Base-by-base conservation (phyloP, 2,888 invertebrate genomes). In the Ferdinandea cuprea region DNA sequence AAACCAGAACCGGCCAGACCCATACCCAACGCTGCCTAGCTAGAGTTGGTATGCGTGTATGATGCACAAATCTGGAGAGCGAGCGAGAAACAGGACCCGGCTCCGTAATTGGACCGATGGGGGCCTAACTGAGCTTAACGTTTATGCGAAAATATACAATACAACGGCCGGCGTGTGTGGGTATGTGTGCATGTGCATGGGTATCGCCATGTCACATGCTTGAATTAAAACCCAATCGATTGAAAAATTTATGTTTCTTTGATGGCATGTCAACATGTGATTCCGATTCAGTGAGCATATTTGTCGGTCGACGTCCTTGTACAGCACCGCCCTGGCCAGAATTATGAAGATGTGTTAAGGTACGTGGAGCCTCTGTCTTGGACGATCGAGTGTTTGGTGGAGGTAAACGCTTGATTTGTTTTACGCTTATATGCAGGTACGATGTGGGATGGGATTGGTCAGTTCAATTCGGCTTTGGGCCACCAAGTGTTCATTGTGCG, bases 141-240 rank as follows among this genome's bases (percentile, higher is more conserved):
- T 35, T 13, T 59, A 30, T 40, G 40, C 7, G 2, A 0, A 6
- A 0, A 2, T n/a, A 37, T 40, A 61, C 28, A n/a, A n/a, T n/a
- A n/a, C n/a, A n/a, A n/a, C n/a, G n/a, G n/a, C n/a, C n/a, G n/a
- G 13, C 30, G 40, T 61, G 40, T 15, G 44, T 56, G 52, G 65
- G 58, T 42, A 8, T 17, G 9, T 61, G 25, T 58, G 48, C 37
- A 61, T 46, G 44, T 80, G 61, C 58, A 68, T 50, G 42, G 68
- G 56, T 58, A 76, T 80, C 80, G 52, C 52, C 76, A 81, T 65
- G 81, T 81, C 81, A 81, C 81, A 81, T 83, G 83, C 86, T 86
- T 86, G 87, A 86, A 86, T 86, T 86, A 85, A 85, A 85, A 87
- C 86, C 86, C 87, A 87, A 87, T 87, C 87, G 87, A 86, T 86